Conservation (phyloP, 2,797 vertebrate species). For the Malurus splendens region DNA sequence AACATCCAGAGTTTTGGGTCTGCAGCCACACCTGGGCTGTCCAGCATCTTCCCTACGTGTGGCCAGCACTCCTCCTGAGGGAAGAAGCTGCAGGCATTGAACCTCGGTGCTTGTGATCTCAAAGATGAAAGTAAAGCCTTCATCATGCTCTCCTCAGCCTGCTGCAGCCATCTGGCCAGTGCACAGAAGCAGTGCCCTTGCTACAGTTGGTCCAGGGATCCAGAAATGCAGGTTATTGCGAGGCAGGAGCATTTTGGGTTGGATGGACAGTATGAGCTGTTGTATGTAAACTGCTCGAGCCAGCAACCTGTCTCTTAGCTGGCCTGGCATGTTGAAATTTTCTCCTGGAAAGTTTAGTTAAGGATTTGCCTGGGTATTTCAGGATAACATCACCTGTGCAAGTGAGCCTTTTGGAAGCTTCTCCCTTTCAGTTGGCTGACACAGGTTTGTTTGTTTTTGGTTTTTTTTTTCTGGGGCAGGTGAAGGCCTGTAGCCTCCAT, state of each 20-base stretch:
- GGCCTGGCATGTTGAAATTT: not conserved
- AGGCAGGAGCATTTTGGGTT: not conserved
- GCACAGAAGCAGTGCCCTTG: not conserved
- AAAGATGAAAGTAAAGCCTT: not conserved
- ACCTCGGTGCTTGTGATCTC: rapidly evolving
- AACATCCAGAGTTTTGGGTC: not conserved
- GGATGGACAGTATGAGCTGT: not conserved
- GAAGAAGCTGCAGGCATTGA: not conserved
- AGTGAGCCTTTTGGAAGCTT: not conserved
- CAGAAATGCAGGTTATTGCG: not conserved
- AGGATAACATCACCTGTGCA: not conserved
- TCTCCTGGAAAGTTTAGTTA: not conserved
- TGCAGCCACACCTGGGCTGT: not conserved
- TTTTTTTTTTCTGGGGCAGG: not conserved
- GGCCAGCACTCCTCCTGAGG: not conserved
- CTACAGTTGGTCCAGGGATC: not conserved
- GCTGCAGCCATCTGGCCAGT: not conserved
- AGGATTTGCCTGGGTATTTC: not conserved
- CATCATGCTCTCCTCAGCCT: not conserved
- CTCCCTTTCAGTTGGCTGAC: not conserved
- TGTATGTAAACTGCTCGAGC: not conserved
- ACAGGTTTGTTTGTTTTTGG: not conserved
- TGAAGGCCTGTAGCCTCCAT: not conserved
- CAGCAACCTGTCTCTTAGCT: not conserved
- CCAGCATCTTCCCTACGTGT: not conserved